A percentile compares a stretch with the other conserved stretches of the same genome.
Conservation (phyloP, 2,888 invertebrate species). For the Clunio marinus region DNA sequence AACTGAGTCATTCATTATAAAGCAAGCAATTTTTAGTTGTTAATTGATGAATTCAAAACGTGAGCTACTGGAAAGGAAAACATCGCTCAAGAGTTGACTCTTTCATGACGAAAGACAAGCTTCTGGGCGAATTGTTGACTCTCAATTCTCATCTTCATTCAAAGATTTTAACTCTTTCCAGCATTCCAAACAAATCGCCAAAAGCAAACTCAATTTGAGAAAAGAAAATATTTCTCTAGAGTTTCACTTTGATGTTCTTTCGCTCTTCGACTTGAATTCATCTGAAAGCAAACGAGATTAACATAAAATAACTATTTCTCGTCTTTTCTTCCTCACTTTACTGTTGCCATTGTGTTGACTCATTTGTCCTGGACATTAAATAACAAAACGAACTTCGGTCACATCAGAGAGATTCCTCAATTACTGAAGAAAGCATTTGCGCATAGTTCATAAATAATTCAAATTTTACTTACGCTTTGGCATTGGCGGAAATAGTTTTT, state of each 20-base stretch:
- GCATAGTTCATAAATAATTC: conserved; percentile 38
- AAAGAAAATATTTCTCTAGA: too few relatives aligned
- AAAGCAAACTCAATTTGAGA: background rate
- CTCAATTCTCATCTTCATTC: too few relatives aligned
- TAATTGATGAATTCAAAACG: conserved; percentile 5
- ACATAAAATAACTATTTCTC: conserved; percentile 19
- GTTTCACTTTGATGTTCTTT: too few relatives aligned
- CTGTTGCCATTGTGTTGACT: background rate
- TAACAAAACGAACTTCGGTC: background rate
- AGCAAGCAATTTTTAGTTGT: too few relatives aligned
- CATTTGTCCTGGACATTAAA: conserved; percentile 29
- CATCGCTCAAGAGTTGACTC: background rate
- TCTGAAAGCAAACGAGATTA: conserved; percentile 3
- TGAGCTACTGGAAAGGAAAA: conserved; percentile 17
- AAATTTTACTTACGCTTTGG: conserved; percentile 31
- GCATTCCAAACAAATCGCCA: background rate
- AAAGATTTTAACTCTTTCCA: too few relatives aligned
- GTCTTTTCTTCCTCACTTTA: background rate
- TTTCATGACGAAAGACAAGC: background rate
- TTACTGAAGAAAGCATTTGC: conserved; percentile 7
- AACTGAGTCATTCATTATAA: conserved; percentile 20
- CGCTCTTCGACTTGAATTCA: background rate
- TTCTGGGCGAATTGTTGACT: background rate
- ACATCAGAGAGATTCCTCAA: conserved; percentile 19
- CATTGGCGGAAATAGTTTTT: conserved; percentile 31